These are phyloP conservation scores for Pithys albifrons DNA, from an alignment of 2,113 vertebrate genomes.

Conservation along the genomic window DNA sequence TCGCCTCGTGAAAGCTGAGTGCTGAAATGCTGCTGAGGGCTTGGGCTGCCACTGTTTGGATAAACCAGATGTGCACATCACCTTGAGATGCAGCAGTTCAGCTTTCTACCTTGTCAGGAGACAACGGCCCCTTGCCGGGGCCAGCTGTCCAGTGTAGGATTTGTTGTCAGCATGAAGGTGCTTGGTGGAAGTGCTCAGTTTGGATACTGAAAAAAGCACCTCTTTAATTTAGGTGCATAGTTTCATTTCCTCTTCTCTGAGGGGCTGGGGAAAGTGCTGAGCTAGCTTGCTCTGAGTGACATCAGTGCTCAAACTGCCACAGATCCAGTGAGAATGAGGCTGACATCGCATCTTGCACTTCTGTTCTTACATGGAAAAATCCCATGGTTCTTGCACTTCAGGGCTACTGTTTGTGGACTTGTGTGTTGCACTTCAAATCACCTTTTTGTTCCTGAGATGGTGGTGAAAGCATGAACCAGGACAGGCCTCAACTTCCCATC, in stretches of 20 bases:
- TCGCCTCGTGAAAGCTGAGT: neutral
- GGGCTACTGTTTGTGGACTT: neutral
- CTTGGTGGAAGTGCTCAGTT: neutral
- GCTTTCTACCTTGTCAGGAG: neutral
- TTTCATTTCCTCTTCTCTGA: conserved; percentile 27
- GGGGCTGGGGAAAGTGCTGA: conserved; percentile 5
- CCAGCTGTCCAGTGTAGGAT: neutral
- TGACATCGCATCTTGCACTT: neutral
- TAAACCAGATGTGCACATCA: neutral
- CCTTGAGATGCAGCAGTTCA: neutral
- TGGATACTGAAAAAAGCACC: neutral
- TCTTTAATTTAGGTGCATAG: neutral
- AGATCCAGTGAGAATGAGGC: neutral
- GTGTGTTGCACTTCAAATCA: neutral
- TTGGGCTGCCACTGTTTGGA: neutral
- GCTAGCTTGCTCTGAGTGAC: neutral
- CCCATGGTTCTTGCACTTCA: neutral
- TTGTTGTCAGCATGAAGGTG: neutral
- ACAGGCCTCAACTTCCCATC: neutral
- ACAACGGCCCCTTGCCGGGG: neutral
- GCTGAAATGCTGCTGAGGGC: neutral
- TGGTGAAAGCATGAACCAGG: neutral
- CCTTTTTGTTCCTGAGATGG: neutral
- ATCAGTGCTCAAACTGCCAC: neutral
- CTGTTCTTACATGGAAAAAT: neutral